These are phyloP conservation scores for Melikaiella ostensackeni DNA, from an alignment of 2,888 invertebrate species.

Conservation along the genomic window DNA sequence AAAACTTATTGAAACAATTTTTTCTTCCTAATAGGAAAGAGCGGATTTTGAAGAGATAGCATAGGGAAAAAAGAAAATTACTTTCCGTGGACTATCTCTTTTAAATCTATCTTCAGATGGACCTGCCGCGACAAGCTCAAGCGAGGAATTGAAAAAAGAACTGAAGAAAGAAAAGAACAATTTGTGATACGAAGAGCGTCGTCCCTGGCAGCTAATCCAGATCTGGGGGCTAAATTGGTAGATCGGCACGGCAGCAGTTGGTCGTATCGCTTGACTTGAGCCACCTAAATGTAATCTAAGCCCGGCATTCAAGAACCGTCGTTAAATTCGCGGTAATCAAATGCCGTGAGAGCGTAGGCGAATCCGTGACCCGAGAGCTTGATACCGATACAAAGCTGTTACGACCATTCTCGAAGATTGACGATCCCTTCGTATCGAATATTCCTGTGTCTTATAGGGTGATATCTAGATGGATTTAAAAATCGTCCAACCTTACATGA, in stretches of 20 bases:
- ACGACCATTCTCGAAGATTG: slow-evolving; percentile 45
- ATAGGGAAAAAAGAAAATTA: neutral
- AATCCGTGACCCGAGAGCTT: slow-evolving; percentile 55
- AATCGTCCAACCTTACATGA: slow-evolving; percentile 32
- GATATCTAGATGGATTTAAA: slow-evolving; percentile 35
- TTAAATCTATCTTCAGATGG: slow-evolving; percentile 14
- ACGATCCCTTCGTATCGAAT: slow-evolving; percentile 27
- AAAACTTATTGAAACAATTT: too few species aligned
- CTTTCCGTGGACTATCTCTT: neutral
- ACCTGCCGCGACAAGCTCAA: slow-evolving; percentile 9
- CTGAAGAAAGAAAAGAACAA: slow-evolving; percentile 48
- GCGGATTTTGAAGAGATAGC: neutral
- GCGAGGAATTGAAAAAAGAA: slow-evolving; percentile 19
- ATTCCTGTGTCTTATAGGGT: slow-evolving; percentile 12
- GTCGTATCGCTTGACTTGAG: slow-evolving; percentile 55
- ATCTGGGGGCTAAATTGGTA: slow-evolving; percentile 56
- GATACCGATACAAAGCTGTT: slow-evolving; percentile 48
- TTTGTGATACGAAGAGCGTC: slow-evolving; percentile 55
- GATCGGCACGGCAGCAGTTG: slow-evolving; percentile 42
- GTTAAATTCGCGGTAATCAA: slow-evolving; percentile 69
- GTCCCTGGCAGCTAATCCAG: slow-evolving; percentile 56
- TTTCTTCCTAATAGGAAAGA: neutral
- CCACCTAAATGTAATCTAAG: slow-evolving; percentile 64
- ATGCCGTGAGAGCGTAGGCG: slow-evolving; percentile 53
- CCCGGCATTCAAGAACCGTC: slow-evolving; percentile 60